phyloP scores from a whole-genome alignment of 30 jellyfish, hydroid and myxozoan genomes.

The Turritopsis dohrnii region DNA sequence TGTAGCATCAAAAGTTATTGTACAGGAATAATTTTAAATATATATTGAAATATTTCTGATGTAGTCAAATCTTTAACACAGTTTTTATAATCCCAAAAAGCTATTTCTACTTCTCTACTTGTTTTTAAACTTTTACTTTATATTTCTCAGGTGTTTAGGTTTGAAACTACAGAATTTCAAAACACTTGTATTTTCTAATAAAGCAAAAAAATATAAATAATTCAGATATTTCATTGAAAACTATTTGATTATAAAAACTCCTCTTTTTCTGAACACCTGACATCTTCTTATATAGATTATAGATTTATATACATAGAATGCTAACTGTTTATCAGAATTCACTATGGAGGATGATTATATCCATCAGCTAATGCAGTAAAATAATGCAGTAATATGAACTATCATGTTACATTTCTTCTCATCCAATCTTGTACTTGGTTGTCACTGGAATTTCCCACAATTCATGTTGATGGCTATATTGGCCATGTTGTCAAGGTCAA shows the following conservation, averaged over 20 bases:
- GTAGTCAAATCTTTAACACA: no score
- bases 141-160: background rate
- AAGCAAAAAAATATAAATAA: no score
- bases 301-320: background rate
- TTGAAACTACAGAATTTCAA: background rate
- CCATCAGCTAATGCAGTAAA: background rate
- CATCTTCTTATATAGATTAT: background rate
- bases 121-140: background rate
- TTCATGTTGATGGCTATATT: conserved; percentile 7
- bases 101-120: background rate
- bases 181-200: background rate
- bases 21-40: no score
- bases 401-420: background rate
- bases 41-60: no score
- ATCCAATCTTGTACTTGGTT: background rate
- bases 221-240: background rate
- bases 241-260: no score
- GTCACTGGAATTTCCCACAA: background rate
- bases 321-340: background rate
- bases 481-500: background rate
- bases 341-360: background rate
- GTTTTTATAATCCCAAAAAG: no score
- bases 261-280: background rate
- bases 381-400: background rate
- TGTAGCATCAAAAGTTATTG: no score